Evolutionary conservation across 1,140 invertebrate genomes (phyloP).

Genomic region (Saccostrea echinata): DNA sequence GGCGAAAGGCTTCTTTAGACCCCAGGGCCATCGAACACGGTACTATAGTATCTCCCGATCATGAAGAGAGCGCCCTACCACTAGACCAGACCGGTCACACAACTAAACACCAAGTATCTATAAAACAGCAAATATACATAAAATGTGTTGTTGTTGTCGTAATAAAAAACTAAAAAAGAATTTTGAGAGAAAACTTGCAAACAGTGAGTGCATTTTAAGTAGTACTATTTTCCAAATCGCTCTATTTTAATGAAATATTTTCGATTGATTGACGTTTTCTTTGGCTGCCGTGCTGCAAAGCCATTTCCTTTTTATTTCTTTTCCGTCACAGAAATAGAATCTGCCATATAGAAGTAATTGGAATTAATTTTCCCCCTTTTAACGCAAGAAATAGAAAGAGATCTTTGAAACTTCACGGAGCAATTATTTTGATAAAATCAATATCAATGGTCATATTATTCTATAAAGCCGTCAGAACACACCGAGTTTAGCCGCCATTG

Average conservation of each 20-base stretch:
- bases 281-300: not conserved
- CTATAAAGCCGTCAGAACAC: not conserved
- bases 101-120: too few species aligned
- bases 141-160: too few species aligned
- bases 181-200: too few species aligned
- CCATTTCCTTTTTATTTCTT: not conserved
- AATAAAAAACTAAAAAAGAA: too few species aligned
- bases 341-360: not conserved
- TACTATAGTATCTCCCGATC: too few species aligned
- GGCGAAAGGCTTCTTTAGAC: too few species aligned
- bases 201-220: too few species aligned
- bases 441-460: slow-evolving; percentile 28
- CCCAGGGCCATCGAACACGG: too few species aligned
- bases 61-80: too few species aligned
- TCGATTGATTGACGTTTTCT: not conserved
- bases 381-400: not conserved
- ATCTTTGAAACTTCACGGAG: not conserved
- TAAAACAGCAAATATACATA: too few species aligned
- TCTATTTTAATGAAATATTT: not conserved
- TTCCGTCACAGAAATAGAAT: slow-evolving; percentile 4
- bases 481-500: not conserved
- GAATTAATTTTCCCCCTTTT: not conserved
- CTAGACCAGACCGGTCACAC: too few species aligned
- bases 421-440: not conserved
- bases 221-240: too few species aligned